Evolutionary conservation across 2,113 vertebrate species (phyloP).

Genomic region (Eolophus roseicapilla): DNA sequence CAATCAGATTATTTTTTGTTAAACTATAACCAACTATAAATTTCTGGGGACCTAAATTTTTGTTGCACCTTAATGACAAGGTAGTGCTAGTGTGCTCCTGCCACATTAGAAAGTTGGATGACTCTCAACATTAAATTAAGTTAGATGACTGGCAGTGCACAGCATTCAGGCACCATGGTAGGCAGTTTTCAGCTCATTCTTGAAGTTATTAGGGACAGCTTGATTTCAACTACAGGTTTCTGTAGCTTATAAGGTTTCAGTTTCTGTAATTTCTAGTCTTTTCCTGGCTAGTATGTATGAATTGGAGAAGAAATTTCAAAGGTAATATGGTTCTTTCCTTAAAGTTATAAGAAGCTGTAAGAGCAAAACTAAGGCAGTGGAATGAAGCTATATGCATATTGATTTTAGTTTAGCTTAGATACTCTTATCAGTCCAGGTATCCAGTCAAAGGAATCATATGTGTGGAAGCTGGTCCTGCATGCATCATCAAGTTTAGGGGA

Average conservation of each 20-base stretch:
- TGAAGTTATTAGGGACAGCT: not conserved
- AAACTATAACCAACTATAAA: not conserved
- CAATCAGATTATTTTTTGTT: not conserved
- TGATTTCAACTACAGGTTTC: not conserved
- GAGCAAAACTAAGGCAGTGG: not conserved
- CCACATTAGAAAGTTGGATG: not conserved
- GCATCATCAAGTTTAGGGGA: not conserved
- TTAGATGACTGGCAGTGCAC: not conserved
- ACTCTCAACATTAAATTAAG: not conserved
- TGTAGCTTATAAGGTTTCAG: not conserved
- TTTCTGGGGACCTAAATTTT: not conserved
- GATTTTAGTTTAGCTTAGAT: conserved; percentile 6
- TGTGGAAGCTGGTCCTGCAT: not conserved
- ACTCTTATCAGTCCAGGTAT: not conserved
- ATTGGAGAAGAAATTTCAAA: not conserved
- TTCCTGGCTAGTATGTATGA: not conserved
- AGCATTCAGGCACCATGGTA: not conserved
- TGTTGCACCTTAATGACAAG: not conserved
- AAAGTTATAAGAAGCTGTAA: not conserved
- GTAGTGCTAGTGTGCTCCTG: not conserved
- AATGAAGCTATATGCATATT: not conserved
- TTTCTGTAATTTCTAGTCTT: not conserved
- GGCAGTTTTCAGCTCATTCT: not conserved
- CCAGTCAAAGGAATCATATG: not conserved
- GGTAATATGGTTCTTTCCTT: not conserved